Percentiles rank a stretch among this genome's conserved stretches.
Evolutionary conservation across 2,113 vertebrate species (phyloP).

Genomic region (Dasyprocta punctata): DNA sequence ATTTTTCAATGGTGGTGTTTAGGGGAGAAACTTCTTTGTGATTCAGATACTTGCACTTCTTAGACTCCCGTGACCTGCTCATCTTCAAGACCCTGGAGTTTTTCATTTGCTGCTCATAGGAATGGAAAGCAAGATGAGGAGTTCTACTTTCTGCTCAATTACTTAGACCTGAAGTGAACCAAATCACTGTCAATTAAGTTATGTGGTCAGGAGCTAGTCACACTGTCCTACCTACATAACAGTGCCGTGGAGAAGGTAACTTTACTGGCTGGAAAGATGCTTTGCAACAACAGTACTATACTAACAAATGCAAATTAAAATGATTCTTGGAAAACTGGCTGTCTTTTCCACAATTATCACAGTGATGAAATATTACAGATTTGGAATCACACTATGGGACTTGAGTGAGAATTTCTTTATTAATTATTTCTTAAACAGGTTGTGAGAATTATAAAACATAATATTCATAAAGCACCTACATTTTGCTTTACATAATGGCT

Average conservation of each 20-base stretch:
- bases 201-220: too few species aligned
- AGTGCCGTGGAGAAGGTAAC: neutral
- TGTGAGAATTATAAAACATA: neutral
- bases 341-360: neutral
- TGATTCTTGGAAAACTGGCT: neutral
- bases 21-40: neutral
- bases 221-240: too few species aligned
- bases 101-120: neutral
- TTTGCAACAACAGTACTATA: neutral
- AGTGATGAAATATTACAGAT: neutral
- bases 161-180: neutral
- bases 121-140: neutral
- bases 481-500: neutral
- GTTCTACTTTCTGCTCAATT: rapidly evolving
- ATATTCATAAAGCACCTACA: neutral
- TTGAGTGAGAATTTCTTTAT: neutral
- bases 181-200: neutral
- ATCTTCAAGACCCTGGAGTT: neutral
- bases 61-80: neutral
- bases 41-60: neutral
- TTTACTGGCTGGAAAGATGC: neutral
- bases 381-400: neutral
- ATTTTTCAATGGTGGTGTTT: neutral
- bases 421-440: neutral
- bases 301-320: neutral